Conservation (phyloP, 1,140 invertebrate genomes). For the Trichonephila inaurata region DNA sequence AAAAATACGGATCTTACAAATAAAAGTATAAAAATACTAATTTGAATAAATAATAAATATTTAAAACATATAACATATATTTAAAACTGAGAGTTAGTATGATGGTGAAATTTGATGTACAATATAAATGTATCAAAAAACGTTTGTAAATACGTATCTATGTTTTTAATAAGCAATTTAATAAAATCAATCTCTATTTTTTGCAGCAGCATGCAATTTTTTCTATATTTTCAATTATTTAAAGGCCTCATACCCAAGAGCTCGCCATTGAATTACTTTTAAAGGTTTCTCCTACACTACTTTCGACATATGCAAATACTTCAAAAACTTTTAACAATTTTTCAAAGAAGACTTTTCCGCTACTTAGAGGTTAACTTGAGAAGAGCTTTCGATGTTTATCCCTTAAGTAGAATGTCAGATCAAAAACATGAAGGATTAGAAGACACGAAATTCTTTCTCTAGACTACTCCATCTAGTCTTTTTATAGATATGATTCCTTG, state of each 20-base stretch:
- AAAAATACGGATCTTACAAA: too few species aligned
- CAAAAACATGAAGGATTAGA: constrained; percentile 51
- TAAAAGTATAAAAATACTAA: too few species aligned
- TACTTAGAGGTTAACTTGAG: constrained; percentile 38
- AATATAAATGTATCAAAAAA: too few species aligned
- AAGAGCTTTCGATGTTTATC: constrained; percentile 39
- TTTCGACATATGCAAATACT: constrained; percentile 47
- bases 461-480: constrained; percentile 4
- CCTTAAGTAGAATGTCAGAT: constrained; percentile 38
- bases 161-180: too few species aligned
- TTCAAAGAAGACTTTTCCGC: constrained; percentile 23
- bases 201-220: neutral
- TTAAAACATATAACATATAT: too few species aligned
- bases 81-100: too few species aligned
- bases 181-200: neutral
- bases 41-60: too few species aligned
- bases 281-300: constrained; percentile 10
- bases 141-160: too few species aligned
- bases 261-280: constrained; percentile 21
- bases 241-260: neutral
- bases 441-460: constrained; percentile 16
- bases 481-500: constrained; percentile 30
- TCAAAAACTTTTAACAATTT: constrained; percentile 45
- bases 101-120: too few species aligned
- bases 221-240: constrained; percentile 4